Conservation (phyloP, 2,797 vertebrate species). For the Picus viridis region DNA sequence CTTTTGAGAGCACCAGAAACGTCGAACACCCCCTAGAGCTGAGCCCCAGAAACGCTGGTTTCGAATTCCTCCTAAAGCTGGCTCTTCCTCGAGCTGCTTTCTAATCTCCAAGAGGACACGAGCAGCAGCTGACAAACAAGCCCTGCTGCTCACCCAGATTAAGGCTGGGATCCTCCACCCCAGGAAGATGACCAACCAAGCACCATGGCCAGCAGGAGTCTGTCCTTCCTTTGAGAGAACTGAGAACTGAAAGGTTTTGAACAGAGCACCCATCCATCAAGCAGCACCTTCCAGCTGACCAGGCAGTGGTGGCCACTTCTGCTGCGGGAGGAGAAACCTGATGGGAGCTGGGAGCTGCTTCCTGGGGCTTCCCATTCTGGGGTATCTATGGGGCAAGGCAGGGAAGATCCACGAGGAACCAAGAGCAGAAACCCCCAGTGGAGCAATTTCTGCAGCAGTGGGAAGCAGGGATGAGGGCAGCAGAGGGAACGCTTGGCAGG, state of each 20-base stretch:
- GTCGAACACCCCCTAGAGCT: rapidly evolving
- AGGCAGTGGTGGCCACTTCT: neutral
- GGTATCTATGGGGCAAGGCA: neutral
- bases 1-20: neutral
- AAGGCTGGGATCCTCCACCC: too few relatives aligned
- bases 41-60: neutral
- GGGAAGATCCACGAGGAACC: neutral
- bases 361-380: neutral
- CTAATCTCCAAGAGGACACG: neutral
- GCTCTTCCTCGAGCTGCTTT: neutral
- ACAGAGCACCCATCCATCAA: neutral
- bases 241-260: neutral
- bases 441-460: neutral
- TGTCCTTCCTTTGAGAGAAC: neutral
- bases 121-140: neutral
- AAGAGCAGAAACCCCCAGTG: neutral
- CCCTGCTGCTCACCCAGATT: neutral
- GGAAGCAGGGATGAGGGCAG: neutral
- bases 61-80: neutral
- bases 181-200: too few relatives aligned
- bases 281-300: neutral
- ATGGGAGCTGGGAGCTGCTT: neutral
- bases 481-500: rapidly evolving
- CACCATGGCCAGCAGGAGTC: rapidly evolving
- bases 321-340: neutral